A percentile compares a stretch with the other conserved stretches of the same genome.
Evolutionary conservation across 1,140 invertebrate species (phyloP).

Genomic region (Thereuonema tuberculata): DNA sequence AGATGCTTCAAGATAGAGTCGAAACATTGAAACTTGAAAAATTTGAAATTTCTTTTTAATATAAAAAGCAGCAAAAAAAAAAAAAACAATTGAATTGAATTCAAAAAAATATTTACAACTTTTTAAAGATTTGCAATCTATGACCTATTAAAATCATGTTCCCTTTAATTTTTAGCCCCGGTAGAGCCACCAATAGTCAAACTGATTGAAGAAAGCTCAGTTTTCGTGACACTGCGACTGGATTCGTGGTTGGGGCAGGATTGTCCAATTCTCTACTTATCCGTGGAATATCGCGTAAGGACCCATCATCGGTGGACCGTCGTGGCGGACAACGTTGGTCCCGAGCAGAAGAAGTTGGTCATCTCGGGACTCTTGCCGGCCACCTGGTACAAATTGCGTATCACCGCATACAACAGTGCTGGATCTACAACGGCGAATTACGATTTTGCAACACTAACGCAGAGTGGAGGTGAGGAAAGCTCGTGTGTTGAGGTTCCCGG

Average conservation of each 20-base stretch:
- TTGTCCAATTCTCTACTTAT: constrained; percentile 74
- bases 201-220: constrained; percentile 58
- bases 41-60: too few relatives aligned
- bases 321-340: not conserved
- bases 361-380: constrained; percentile 54
- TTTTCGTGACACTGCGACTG: constrained; percentile 72
- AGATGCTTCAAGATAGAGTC: too few relatives aligned
- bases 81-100: not conserved
- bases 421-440: constrained; percentile 73
- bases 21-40: too few relatives aligned
- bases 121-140: not conserved
- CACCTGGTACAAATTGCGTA: constrained; percentile 70
- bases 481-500: too few relatives aligned
- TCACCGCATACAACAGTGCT: constrained; percentile 82
- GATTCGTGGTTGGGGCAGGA: constrained; percentile 76
- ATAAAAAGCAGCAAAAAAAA: too few relatives aligned
- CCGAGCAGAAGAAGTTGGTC: not conserved
- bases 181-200: not conserved
- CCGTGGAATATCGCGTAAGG: constrained; percentile 53
- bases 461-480: constrained; percentile 36
- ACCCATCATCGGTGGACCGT: not conserved
- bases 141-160: not conserved
- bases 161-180: constrained; percentile 1
- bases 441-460: constrained; percentile 48
- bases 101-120: not conserved